A percentile compares a stretch with the other conserved stretches of the same genome.
These are phyloP conservation scores for Pheosia tremula DNA, from an alignment of 2,888 invertebrate species.

Conservation along the genomic window DNA sequence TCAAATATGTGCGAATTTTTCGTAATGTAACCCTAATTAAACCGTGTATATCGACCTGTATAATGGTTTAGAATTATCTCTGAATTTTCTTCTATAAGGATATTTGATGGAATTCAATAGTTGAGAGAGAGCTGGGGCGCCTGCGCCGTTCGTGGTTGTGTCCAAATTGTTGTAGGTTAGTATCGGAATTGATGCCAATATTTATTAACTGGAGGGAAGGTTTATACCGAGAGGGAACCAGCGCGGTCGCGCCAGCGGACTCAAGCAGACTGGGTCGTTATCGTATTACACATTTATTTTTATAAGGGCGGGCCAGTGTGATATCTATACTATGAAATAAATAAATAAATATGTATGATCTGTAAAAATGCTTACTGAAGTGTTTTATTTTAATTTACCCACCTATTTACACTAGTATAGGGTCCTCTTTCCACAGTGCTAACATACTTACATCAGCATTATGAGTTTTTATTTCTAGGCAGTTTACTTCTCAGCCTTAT, in stretches of 20 bases:
- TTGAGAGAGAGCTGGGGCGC: conserved; percentile 61
- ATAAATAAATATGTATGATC: conserved; percentile 85
- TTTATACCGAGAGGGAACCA: conserved; percentile 38
- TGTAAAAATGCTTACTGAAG: conserved; percentile 77
- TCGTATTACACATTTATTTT: conserved; percentile 83
- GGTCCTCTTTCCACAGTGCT: no score
- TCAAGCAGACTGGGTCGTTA: conserved; percentile 73
- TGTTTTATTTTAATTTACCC: conserved; percentile 53
- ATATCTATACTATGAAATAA: conserved; percentile 84
- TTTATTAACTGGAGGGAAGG: conserved; percentile 54
- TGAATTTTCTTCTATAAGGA: conserved; percentile 74
- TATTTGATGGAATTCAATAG: conserved; percentile 71
- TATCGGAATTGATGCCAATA: conserved; percentile 71
- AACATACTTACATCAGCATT: no score
- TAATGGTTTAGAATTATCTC: conserved; percentile 82
- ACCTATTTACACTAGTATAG: no score
- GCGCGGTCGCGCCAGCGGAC: conserved; percentile 68
- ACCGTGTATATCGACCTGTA: conserved; percentile 82
- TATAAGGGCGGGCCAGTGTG: conserved; percentile 85
- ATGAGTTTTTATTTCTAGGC: no score
- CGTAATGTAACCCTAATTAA: conserved; percentile 78
- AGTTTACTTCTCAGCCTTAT: no score
- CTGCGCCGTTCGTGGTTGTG: conserved; percentile 66
- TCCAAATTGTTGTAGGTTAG: conserved; percentile 79
- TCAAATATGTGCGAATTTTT: conserved; percentile 83